Conservation (phyloP, 2,113 vertebrate genomes). For the Ailurus styani region DNA sequence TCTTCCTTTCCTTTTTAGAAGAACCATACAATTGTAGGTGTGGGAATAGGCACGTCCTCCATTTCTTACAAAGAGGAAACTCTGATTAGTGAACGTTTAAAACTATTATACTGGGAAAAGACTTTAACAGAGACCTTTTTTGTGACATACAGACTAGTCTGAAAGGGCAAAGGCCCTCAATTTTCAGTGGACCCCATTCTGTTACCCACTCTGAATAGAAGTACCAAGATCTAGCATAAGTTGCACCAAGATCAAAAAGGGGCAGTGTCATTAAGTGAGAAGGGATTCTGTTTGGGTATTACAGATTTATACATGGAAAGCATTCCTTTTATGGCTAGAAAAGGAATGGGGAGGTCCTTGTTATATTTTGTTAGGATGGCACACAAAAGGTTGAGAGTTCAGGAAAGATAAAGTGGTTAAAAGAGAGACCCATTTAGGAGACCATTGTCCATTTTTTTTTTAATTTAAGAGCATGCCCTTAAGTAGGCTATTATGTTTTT, state of each 20-base stretch:
- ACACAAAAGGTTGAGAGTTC: not conserved
- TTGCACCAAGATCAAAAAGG: not conserved
- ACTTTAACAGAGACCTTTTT: not conserved
- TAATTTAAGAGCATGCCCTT: not conserved
- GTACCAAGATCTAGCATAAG: not conserved
- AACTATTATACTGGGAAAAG: not conserved
- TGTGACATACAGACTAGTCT: not conserved
- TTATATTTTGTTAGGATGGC: not conserved
- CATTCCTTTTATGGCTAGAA: not conserved
- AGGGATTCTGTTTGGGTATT: not conserved
- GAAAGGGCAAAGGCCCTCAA: not conserved
- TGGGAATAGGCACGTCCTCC: not conserved
- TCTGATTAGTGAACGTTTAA: not conserved
- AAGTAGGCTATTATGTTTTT: not conserved
- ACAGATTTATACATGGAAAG: not conserved
- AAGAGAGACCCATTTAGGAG: not conserved
- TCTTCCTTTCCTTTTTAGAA: not conserved
- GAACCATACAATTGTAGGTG: not conserved
- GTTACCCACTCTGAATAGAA: not conserved
- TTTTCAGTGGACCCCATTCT: not conserved
- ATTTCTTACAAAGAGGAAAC: not conserved
- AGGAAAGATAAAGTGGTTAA: not conserved
- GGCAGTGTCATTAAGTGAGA: not conserved
- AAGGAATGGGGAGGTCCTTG: not conserved
- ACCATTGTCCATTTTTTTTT: not conserved